phyloP scores from a whole-genome alignment of 1,140 invertebrate genomes.

The Paralvinella palmiformis region DNA sequence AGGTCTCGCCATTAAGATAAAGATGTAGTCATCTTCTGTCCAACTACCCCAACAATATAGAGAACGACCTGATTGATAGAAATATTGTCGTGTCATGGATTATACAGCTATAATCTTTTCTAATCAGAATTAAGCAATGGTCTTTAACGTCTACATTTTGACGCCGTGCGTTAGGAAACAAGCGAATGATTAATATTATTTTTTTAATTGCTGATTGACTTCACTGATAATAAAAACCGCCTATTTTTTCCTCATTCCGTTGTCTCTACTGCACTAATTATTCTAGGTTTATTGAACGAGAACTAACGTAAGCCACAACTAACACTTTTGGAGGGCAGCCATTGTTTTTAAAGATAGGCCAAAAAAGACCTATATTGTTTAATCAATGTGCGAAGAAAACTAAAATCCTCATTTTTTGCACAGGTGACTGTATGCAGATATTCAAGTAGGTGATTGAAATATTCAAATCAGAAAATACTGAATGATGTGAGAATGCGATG shows the following conservation, averaged over 20 bases:
- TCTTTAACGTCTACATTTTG: neutral
- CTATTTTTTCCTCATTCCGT: no score
- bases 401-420: no score
- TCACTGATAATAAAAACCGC: no score
- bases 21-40: conserved; percentile 13
- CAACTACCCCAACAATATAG: conserved; percentile 14
- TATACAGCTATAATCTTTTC: neutral
- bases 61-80: neutral
- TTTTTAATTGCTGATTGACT: no score
- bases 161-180: neutral
- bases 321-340: no score
- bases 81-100: neutral
- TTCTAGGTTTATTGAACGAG: no score
- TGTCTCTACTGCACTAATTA: no score
- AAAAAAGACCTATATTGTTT: no score
- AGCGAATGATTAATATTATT: no score
- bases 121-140: neutral
- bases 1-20: conserved; percentile 2
- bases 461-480: neutral
- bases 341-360: no score
- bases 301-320: no score
- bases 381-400: no score
- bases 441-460: neutral
- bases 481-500: neutral
- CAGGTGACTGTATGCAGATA: neutral